Evolutionary conservation across 1,140 invertebrate species (phyloP).

Genomic region (Scaptodrosophila lebanonensis): DNA sequence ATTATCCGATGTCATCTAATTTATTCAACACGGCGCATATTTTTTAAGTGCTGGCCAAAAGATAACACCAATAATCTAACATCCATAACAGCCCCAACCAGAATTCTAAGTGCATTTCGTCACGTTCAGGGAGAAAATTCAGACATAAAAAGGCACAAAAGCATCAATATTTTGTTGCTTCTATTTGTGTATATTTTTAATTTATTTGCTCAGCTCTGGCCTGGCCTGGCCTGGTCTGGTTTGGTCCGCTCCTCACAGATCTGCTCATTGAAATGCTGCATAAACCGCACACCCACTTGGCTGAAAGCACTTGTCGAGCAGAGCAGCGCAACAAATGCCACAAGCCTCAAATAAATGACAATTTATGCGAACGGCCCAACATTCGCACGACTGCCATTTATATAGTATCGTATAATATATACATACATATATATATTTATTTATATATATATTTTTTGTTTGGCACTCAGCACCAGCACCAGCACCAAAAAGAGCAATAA

Average conservation of each 20-base stretch:
- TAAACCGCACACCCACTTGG: too few relatives aligned
- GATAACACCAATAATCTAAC: constrained; percentile 16
- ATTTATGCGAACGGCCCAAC: constrained; percentile 44
- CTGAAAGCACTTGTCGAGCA: constrained; percentile 21
- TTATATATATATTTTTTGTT: constrained; percentile 23
- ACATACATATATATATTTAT: constrained; percentile 15
- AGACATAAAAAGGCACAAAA: constrained; percentile 43
- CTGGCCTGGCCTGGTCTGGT: too few relatives aligned
- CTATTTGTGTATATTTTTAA: constrained; percentile 63
- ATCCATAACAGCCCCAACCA: constrained; percentile 9
- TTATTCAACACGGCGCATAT: constrained; percentile 59
- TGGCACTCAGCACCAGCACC: constrained; percentile 18
- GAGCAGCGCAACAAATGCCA: constrained; percentile 34
- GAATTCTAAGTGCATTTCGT: constrained; percentile 40
- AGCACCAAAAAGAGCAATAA: neutral
- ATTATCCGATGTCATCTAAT: constrained; percentile 59
- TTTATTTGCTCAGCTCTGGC: too few relatives aligned
- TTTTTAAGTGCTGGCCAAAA: constrained; percentile 51
- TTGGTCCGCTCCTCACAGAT: too few relatives aligned
- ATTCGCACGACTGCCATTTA: constrained; percentile 32
- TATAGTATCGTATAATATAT: constrained; percentile 5
- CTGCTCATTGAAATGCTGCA: constrained; percentile 74
- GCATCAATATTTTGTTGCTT: constrained; percentile 62
- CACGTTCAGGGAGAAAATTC: constrained; percentile 44
- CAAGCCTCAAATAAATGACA: constrained; percentile 63